These are phyloP conservation scores for Archips xylosteana DNA, from an alignment of 2,888 invertebrate genomes.

Conservation along the genomic window DNA sequence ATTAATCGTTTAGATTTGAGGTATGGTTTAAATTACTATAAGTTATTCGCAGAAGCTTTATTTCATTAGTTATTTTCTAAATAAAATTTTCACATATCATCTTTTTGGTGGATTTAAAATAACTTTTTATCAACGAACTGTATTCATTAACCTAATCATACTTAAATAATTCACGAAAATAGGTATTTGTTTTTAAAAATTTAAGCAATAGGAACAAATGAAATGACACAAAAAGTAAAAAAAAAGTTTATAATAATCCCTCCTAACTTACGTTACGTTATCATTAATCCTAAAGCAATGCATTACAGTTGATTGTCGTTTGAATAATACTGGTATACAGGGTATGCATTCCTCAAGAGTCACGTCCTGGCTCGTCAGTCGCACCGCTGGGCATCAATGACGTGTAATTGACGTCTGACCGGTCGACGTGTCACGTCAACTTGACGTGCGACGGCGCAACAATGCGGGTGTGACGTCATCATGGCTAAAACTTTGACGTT, in stretches of 20 bases:
- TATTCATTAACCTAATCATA: too few relatives aligned
- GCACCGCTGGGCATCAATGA: constrained; percentile 57
- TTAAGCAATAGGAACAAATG: too few relatives aligned
- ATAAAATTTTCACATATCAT: neutral
- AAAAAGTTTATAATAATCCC: neutral
- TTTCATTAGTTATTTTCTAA: neutral
- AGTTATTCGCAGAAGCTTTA: neutral
- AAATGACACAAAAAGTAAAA: neutral
- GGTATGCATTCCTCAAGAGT: constrained; percentile 53
- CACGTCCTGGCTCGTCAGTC: constrained; percentile 49
- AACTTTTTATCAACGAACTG: too few relatives aligned
- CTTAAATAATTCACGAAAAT: too few relatives aligned
- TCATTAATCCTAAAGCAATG: neutral
- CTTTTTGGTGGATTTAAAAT: neutral
- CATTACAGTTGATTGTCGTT: neutral
- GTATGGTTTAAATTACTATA: constrained; percentile 5
- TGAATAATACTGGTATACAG: neutral
- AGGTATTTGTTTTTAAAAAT: too few relatives aligned
- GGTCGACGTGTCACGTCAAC: constrained; percentile 58
- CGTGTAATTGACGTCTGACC: constrained; percentile 67
- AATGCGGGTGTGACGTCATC: constrained; percentile 54
- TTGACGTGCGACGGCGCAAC: constrained; percentile 55
- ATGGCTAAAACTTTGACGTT: constrained; percentile 36
- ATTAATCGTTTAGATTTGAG: constrained; percentile 4
- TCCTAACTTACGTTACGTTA: neutral